Percentiles rank a stretch among this genome's conserved stretches.
phyloP scores from a whole-genome alignment of 2,113 vertebrate species.

The Petromus typicus region DNA sequence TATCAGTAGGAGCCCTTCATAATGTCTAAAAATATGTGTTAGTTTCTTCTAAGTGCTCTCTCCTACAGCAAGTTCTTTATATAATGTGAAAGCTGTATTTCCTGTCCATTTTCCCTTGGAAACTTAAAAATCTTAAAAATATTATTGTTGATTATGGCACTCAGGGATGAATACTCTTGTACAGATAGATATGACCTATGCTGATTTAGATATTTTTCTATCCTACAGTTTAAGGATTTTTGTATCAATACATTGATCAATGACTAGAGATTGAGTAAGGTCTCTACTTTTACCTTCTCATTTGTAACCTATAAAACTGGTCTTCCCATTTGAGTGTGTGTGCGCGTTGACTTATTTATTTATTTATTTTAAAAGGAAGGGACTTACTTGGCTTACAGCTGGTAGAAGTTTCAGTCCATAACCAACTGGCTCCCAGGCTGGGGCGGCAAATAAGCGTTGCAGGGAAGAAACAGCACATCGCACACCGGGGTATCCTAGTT shows the following conservation, averaged over 20 bases:
- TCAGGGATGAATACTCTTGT: not conserved
- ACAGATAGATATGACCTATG: not conserved
- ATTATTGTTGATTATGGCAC: not conserved
- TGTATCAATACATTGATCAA: conserved; percentile 40
- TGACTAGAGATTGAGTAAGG: conserved; percentile 18
- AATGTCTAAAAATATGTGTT: conserved; percentile 3
- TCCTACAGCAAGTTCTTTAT: not conserved
- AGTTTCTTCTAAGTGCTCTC: conserved; percentile 2
- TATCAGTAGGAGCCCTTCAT: not conserved
- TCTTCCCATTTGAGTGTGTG: not conserved
- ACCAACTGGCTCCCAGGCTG: no score
- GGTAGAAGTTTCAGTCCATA: no score
- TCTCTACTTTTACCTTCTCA: not conserved
- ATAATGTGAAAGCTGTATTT: not conserved
- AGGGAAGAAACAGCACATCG: no score
- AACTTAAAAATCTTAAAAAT: not conserved
- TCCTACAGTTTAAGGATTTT: not conserved
- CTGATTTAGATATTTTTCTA: not conserved
- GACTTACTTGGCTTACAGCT: no score
- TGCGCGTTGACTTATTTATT: no score
- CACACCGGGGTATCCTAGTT: not conserved
- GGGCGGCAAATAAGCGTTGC: no score
- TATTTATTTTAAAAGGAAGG: no score
- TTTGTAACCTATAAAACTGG: not conserved
- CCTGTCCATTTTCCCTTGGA: not conserved